Conservation (phyloP, 2,888 invertebrate species). For the Protodeltote pygarga region DNA sequence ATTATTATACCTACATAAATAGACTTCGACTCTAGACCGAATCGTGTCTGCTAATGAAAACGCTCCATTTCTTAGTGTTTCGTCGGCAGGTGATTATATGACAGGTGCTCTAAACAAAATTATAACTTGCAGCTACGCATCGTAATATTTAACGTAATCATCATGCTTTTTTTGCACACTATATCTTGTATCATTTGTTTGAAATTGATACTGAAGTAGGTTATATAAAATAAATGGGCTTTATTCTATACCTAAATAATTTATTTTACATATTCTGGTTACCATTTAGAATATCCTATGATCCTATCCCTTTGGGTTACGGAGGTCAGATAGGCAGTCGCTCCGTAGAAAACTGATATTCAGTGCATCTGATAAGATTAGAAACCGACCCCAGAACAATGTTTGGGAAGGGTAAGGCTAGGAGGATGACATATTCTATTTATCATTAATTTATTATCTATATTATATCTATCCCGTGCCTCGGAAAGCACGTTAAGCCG, state of each 20-base stretch:
- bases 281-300: no score
- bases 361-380: no score
- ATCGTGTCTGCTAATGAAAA: constrained; percentile 28
- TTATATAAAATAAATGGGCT: constrained; percentile 14
- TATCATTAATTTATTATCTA: no score
- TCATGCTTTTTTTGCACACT: constrained; percentile 35
- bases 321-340: no score
- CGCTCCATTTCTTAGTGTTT: constrained; percentile 57
- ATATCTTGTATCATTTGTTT: constrained; percentile 35
- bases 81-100: constrained; percentile 76
- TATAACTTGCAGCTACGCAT: constrained; percentile 62
- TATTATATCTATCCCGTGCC: no score
- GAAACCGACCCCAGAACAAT: no score
- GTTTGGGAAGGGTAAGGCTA: no score
- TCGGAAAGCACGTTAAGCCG: no score
- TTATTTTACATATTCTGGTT: background rate
- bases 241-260: background rate
- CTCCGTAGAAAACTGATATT: no score
- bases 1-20: no score
- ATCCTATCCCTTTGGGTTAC: no score
- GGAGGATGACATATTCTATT: no score
- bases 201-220: constrained; percentile 12
- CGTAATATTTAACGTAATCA: constrained; percentile 47
- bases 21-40: background rate
- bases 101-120: constrained; percentile 76